Evolutionary conservation across 2,888 invertebrate genomes (phyloP).

Genomic region (Andricus quercusramuli): DNA sequence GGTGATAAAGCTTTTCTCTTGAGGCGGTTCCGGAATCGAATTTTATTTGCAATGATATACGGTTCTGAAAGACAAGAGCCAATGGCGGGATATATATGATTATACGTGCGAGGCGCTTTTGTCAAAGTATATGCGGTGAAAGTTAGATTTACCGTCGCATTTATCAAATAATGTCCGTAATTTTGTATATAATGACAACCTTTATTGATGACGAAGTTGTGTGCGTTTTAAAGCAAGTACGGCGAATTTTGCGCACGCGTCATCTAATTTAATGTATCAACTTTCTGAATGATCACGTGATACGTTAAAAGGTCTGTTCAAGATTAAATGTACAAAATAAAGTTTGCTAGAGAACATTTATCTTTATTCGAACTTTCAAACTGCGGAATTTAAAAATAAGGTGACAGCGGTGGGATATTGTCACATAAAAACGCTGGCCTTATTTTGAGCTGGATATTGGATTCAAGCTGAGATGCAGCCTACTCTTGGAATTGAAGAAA

Average conservation of each 20-base stretch:
- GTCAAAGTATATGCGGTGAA: slow-evolving; percentile 37
- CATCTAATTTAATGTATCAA: slow-evolving; percentile 25
- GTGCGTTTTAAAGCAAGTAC: slow-evolving; percentile 18
- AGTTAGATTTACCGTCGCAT: slow-evolving; percentile 31
- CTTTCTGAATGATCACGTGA: background rate
- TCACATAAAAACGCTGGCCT: too few species aligned
- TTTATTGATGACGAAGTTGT: slow-evolving; percentile 31
- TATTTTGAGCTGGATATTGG: too few species aligned
- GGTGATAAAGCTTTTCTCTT: slow-evolving; percentile 35
- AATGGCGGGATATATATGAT: slow-evolving; percentile 32
- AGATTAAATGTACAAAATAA: slow-evolving; percentile 17
- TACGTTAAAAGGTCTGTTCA: background rate
- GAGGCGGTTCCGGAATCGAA: slow-evolving; percentile 37
- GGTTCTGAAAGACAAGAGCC: slow-evolving; percentile 33
- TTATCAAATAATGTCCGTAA: slow-evolving; percentile 34
- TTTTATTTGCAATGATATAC: slow-evolving; percentile 39
- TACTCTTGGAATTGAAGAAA: background rate
- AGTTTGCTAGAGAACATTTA: background rate
- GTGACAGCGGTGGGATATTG: background rate
- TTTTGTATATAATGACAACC: slow-evolving; percentile 36
- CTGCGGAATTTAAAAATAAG: background rate
- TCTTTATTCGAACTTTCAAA: background rate
- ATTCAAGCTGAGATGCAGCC: too few species aligned
- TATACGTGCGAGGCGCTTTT: slow-evolving; percentile 30
- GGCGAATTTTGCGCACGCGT: slow-evolving; percentile 17